A percentile compares a stretch with the other conserved stretches of the same genome.
These are phyloP conservation scores for Drosophila mercatorum DNA, from an alignment of 2,888 invertebrate genomes.

Conservation along the genomic window DNA sequence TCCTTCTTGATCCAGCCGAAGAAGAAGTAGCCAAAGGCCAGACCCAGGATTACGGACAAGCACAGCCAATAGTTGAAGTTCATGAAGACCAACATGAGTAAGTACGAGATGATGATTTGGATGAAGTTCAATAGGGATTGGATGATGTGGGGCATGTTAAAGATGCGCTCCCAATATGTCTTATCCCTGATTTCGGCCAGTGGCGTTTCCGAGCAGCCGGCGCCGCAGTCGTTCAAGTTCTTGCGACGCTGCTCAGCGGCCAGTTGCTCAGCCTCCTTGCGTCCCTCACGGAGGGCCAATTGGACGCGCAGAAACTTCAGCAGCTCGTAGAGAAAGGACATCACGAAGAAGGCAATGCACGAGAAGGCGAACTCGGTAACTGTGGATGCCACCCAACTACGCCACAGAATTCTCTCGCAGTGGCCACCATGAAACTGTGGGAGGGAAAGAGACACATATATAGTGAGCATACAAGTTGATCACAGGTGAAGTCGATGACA, in stretches of 20 bases:
- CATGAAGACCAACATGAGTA: conserved; percentile 84
- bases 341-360: conserved; percentile 93
- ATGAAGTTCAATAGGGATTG: conserved; percentile 81
- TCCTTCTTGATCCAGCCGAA: conserved; percentile 83
- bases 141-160: conserved; percentile 72
- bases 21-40: conserved; percentile 82
- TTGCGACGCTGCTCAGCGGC: conserved; percentile 65
- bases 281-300: conserved; percentile 61
- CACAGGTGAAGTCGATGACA: conserved; percentile 17
- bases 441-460: conserved; percentile 56
- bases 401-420: conserved; percentile 91
- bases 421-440: conserved; percentile 93
- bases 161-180: conserved; percentile 66
- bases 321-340: conserved; percentile 97
- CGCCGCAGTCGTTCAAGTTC: conserved; percentile 33
- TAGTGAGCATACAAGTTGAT: not conserved
- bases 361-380: conserved; percentile 93
- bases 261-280: conserved; percentile 61
- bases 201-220: conserved; percentile 66
- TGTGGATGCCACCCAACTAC: conserved; percentile 90
- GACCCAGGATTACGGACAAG: conserved; percentile 82
- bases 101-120: conserved; percentile 82
- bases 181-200: conserved; percentile 63
- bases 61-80: conserved; percentile 84
- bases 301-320: conserved; percentile 92